These are phyloP conservation scores for Dynastes tityus DNA, from an alignment of 2,888 invertebrate species.

Conservation along the genomic window DNA sequence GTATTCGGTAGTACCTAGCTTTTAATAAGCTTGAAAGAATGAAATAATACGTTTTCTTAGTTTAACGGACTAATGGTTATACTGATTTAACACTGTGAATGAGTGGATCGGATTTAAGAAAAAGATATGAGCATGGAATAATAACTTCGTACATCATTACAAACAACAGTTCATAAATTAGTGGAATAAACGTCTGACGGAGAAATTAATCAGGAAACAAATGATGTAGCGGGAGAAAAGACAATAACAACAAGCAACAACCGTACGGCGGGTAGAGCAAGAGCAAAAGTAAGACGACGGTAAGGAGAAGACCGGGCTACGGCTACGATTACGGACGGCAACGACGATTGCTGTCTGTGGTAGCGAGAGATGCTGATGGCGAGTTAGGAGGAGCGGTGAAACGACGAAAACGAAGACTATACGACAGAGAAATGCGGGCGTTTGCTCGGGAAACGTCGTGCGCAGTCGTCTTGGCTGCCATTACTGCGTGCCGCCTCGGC, in stretches of 20 bases:
- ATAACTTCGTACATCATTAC: conserved; percentile 58
- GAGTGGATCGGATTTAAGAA: conserved; percentile 10
- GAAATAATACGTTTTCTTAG: too few relatives aligned
- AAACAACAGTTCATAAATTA: conserved; percentile 67
- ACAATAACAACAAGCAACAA: conserved; percentile 37
- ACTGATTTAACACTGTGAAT: too few relatives aligned
- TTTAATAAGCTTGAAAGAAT: too few relatives aligned
- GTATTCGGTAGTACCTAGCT: too few relatives aligned
- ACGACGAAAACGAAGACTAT: conserved; percentile 42
- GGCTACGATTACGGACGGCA: conserved; percentile 48
- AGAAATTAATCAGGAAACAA: conserved; percentile 68
- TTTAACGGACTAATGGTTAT: too few relatives aligned
- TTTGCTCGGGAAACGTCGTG: conserved; percentile 69
- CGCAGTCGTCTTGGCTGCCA: conserved; percentile 79
- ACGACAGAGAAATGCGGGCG: conserved; percentile 52
- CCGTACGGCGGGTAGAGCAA: neutral
- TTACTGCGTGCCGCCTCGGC: conserved; percentile 71
- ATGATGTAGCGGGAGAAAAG: conserved; percentile 61
- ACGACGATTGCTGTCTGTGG: conserved; percentile 54
- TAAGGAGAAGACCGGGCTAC: conserved; percentile 5
- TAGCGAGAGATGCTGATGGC: conserved; percentile 22
- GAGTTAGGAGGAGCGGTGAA: conserved; percentile 42
- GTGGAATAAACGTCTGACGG: conserved; percentile 68
- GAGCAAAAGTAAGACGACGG: conserved; percentile 5
- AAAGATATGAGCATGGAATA: conserved; percentile 15